Evolutionary conservation across 2,888 invertebrate species (phyloP).

Genomic region (Malacosoma neustria): DNA sequence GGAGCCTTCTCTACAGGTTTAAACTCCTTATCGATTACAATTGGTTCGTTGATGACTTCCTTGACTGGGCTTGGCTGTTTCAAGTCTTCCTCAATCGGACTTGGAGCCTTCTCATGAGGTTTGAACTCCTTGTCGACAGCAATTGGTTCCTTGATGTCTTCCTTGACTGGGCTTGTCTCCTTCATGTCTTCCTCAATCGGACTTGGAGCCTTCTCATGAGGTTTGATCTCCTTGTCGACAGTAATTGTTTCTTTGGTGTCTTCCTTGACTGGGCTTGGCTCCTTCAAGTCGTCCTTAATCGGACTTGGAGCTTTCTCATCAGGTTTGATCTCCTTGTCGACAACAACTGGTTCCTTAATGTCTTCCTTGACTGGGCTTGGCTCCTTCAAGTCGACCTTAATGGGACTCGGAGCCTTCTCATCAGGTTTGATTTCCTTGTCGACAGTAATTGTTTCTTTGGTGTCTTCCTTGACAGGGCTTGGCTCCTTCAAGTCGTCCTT

Average conservation of each 20-base stretch:
- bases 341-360: not conserved
- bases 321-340: not conserved
- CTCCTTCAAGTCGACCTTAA: conserved; percentile 4
- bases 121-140: conserved; percentile 2
- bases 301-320: conserved; percentile 1
- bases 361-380: not conserved
- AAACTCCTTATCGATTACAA: conserved; percentile 6
- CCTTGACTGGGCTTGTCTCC: not conserved
- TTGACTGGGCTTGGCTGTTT: conserved; percentile 1
- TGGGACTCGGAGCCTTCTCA: conserved; percentile 2
- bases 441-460: not conserved
- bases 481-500: not conserved
- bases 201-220: conserved; percentile 6
- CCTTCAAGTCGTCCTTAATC: conserved; percentile 5
- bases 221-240: conserved; percentile 1
- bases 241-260: conserved; percentile 4
- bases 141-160: conserved; percentile 8
- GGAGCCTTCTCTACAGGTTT: conserved; percentile 10
- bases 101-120: conserved; percentile 1
- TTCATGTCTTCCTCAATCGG: not conserved
- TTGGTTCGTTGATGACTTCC: not conserved
- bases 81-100: not conserved
- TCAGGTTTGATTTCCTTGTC: not conserved
- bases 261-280: conserved; percentile 5
- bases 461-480: not conserved